These are phyloP conservation scores for Bos taurus DNA, from an alignment of 2,113 vertebrate species.

Conservation along the genomic window DNA sequence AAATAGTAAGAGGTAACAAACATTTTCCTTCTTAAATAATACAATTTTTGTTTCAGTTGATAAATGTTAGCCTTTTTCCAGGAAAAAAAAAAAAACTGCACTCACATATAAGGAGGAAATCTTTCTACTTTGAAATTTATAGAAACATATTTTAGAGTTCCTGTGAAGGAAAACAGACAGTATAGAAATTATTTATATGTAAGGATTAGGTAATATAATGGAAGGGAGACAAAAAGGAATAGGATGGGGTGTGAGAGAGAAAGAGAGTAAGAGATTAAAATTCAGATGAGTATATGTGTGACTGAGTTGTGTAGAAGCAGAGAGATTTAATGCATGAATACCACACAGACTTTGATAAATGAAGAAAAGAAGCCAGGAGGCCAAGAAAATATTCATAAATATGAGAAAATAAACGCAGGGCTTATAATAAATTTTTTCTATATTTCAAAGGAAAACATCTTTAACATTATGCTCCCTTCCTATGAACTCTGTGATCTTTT, in stretches of 20 bases:
- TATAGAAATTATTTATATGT: not conserved
- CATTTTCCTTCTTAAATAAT: not conserved
- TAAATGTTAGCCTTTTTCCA: not conserved
- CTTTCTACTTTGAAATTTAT: not conserved
- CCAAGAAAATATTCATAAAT: not conserved
- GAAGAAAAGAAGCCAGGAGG: not conserved
- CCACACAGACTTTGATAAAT: not conserved
- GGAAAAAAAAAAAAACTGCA: not conserved
- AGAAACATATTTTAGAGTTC: constrained; percentile 20
- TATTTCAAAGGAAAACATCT: constrained; percentile 2
- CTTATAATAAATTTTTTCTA: not conserved
- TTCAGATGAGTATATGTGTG: not conserved
- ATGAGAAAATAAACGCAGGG: not conserved
- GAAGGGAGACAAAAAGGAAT: not conserved
- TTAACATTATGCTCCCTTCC: not conserved
- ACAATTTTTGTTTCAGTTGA: constrained; percentile 12
- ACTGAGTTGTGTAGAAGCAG: not conserved
- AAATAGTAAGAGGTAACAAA: not conserved
- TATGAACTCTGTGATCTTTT: not conserved
- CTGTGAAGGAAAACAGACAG: not conserved
- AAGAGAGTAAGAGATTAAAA: not conserved
- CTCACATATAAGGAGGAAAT: not conserved
- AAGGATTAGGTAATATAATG: not conserved
- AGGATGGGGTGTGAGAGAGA: not conserved
- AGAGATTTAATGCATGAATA: not conserved